These are phyloP conservation scores for Drosophila antonietae DNA, from an alignment of 2,888 invertebrate genomes.

Conservation along the genomic window DNA sequence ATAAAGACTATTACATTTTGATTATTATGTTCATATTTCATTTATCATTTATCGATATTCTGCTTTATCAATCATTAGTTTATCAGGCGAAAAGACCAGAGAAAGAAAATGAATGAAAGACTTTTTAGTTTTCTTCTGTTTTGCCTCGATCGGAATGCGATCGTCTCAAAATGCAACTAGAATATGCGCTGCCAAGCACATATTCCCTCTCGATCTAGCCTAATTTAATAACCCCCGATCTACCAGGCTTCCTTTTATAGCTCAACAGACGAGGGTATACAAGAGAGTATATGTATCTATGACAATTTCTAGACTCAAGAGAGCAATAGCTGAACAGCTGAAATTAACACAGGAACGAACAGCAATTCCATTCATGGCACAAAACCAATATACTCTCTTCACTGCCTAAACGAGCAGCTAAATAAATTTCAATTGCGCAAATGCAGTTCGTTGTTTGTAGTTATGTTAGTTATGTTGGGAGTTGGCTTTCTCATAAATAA, in stretches of 20 bases:
- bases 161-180: no score
- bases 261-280: not conserved
- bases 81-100: no score
- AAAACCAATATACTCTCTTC: not conserved
- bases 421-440: not conserved
- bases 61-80: no score
- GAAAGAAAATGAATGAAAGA: no score
- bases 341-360: not conserved
- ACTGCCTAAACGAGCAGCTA: not conserved
- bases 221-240: not conserved
- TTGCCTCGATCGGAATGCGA: no score
- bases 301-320: not conserved
- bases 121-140: no score
- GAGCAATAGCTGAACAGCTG: not conserved
- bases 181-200: no score
- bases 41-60: no score
- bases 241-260: not conserved
- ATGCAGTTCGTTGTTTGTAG: conserved; percentile 2
- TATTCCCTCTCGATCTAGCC: no score
- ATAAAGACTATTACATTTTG: no score
- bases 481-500: conserved; percentile 1
- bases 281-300: not conserved
- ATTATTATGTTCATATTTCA: no score
- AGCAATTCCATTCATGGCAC: not conserved
- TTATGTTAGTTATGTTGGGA: not conserved